Base-by-base conservation (phyloP, 1,140 invertebrate genomes). In the Panagrolaimus sp. region DNA sequence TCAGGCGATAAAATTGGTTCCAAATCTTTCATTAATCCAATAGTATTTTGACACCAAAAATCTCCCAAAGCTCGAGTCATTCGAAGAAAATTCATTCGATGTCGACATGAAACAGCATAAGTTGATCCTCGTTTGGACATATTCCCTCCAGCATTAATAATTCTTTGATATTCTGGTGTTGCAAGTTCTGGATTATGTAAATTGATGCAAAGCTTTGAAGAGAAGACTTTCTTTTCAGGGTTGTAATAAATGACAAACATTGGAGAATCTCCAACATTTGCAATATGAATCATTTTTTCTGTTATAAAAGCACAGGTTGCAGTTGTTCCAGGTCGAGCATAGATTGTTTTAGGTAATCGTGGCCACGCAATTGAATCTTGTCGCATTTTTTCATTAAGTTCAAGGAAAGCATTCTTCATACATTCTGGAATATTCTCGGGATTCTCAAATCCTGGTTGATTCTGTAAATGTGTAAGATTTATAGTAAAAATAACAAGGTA, bases 1-100 rank as follows among this genome's bases (percentile, higher is more conserved):
- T 38, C 32, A 38, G 32, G 52, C 17, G 9, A 17, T 28, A 58
- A 5, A 5, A 52, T 52, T 12, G 52, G 17, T 10, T 26, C 10
- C 5, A 4, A 1, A 4, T 58, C 52, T 12, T 58, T n/a, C 52
- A 58, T 58, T 38, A 38, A 38, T 4, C 7, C 2, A 38, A 7
- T 7, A 38, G 32, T 4, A 38, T 38, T 38, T 38, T 2, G 2
- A 7, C 32, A 38, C 52, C 52, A 58, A 28, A 58, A 58, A 28
- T 58, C 52, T 2, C 52, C 52, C 52, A 58, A 58, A 26, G 52
- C 3, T 17, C 52, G 12, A 58, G 52, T 58, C 52, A 58, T 58
- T 14, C 52, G 52, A 21, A 58, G 15, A 24, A 0, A 24, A 8
- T 2, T 14, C 1, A 24, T 21, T 21, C 8, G 52, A 28, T 3